Base-by-base conservation (phyloP, 2,888 invertebrate genomes). In the Drosophila differens region DNA sequence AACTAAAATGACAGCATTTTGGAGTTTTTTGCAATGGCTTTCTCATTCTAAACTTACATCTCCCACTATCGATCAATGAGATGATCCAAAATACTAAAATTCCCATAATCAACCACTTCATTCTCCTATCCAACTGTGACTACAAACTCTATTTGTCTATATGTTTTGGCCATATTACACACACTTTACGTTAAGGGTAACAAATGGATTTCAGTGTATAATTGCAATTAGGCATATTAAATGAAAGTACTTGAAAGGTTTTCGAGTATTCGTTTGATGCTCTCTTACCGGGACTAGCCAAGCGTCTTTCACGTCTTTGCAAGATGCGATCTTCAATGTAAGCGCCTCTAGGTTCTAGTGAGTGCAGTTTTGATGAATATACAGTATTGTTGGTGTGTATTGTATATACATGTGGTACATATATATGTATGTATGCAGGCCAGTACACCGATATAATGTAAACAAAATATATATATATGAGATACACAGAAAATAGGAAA, bases 311-410 rank as follows among this genome's bases (percentile, higher is more conserved):
- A 80, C 93, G 93, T 88, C 93, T 92, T 89, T 93, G 93, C 77
- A 93, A 84, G 68, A 93, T 93, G 69, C 93, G 93, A 83, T 93
- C 93, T 91, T 93, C 92, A 58, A 93, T 93, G 87, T 93, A 93
- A 84, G 81, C 81, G 80, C 93, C 93, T 65, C 75, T 89, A 74
- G 93, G 90, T 75, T 87, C 87, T 87, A 76, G 74, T 83, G 83
- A 75, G 76, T 73, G 69, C 70, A 74, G 57, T 75, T 80, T 47
- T 80, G 33, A 55, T 71, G 72, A 41, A 54, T 61, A 53, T 61
- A 58, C 58, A 49, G 49, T 53, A 61, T 33, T 28, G 53, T 53
- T 70, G 58, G 63, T 75, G 74, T 79, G 72, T 69, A 67, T 57
- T 64, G 53, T 53, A 58, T 47, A 69, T 63, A 83, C 61, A 76